phyloP scores from a whole-genome alignment of 2,113 vertebrate genomes.

The Campylomormyrus tamandua region DNA sequence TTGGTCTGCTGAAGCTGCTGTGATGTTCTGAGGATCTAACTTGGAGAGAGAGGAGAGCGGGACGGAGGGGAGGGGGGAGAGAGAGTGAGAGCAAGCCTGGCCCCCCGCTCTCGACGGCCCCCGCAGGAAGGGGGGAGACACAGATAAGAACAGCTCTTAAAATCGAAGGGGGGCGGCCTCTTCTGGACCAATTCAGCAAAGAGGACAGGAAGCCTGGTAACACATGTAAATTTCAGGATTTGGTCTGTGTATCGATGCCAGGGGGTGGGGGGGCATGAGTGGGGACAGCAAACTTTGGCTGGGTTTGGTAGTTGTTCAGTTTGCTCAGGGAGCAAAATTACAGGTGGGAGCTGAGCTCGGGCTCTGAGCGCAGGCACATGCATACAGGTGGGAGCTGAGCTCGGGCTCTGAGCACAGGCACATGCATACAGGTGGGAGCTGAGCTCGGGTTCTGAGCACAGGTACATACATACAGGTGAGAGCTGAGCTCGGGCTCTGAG shows the following conservation, averaged over 20 bases:
- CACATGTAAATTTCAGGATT: constrained; percentile 36
- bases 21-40: constrained; percentile 55
- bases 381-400: too few relatives aligned
- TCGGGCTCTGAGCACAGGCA: too few relatives aligned
- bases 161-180: constrained; percentile 42
- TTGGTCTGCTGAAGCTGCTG: constrained; percentile 41
- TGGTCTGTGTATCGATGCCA: constrained; percentile 30
- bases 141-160: constrained; percentile 56
- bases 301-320: background rate
- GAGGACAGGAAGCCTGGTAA: constrained; percentile 50
- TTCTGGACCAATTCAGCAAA: constrained; percentile 32
- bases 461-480: too few relatives aligned
- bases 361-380: background rate
- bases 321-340: background rate
- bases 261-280: constrained; percentile 19
- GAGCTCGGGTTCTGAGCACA: too few relatives aligned
- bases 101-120: constrained; percentile 41
- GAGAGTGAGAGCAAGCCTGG: constrained; percentile 58
- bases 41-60: constrained; percentile 8
- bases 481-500: too few relatives aligned
- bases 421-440: too few relatives aligned
- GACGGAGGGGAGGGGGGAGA: constrained; percentile 2
- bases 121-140: constrained; percentile 56
- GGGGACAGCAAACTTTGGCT: background rate
- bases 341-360: background rate